Base-by-base conservation (phyloP, 2,888 invertebrate species). In the Pachycephus smyrnensis region DNA sequence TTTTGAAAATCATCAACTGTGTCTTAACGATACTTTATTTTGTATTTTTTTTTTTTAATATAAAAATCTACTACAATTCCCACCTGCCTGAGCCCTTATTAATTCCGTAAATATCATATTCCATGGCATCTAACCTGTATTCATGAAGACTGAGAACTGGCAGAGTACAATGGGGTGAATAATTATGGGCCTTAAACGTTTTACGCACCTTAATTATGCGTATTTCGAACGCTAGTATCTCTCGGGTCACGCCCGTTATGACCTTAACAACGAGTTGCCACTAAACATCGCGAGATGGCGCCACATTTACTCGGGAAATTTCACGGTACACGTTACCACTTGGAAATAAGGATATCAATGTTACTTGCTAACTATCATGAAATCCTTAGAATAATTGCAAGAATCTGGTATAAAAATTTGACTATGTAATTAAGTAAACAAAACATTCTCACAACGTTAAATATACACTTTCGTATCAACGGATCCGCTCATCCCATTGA, bases 131-230 rank as follows among this genome's bases (percentile, higher is more conserved):
- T 55, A 55, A 55, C 55, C 55, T 55, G 1, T 55, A 23, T 55
- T 55, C 55, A 55, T 55, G 23, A 55, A 55, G 55, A 23, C 9
- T 23, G 55, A 81, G 80, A 82, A 79, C 73, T 79, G 73, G 77
- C 36, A 78, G 73, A 74, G 78, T 75, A 84, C 83, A 85, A 85
- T 85, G 78, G 85, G 73, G 80, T 76, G 77, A 82, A 82, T 85
- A 85, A 85, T 85, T 85, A 82, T 82, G 79, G 80, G 83, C 82
- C 82, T 82, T 80, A 83, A 85, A 82, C 84, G 0, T 85, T 85
- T 82, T 84, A 81, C 84, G 81, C 84, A 80, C 84, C 80, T 84
- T 85, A 85, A 85, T 85, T 85, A 84, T 79, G 78, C 84, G 83
- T 82, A 82, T 79, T 85, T 84, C 79, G 84, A 85, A 83, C 81